Percentiles rank a stretch among this genome's conserved stretches.
phyloP scores from a whole-genome alignment of 2,797 vertebrate genomes.

The Anguilla anguilla region DNA sequence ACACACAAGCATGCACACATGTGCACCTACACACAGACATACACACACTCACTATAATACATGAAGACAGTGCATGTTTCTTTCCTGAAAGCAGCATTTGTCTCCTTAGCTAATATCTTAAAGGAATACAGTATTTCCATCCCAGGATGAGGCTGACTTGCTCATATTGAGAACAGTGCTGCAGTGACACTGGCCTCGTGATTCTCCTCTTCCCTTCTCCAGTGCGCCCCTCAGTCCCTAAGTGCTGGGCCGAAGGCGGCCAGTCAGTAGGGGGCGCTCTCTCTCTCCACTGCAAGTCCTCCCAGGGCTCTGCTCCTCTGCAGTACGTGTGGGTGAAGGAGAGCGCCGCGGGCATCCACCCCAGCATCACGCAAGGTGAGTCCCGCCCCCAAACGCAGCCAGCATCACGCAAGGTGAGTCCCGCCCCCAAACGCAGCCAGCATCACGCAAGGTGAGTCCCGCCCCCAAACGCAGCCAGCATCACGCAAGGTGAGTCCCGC shows the following conservation, averaged over 20 bases:
- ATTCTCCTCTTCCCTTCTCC: constrained; percentile 39
- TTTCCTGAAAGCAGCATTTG: neutral
- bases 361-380: constrained; percentile 69
- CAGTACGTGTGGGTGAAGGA: constrained; percentile 68
- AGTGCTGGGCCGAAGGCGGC: constrained; percentile 68
- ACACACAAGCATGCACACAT: neutral
- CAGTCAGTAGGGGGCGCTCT: constrained; percentile 57
- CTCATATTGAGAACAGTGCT: neutral
- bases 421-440: constrained; percentile 61
- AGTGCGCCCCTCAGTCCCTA: constrained; percentile 70
- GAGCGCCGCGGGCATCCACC: constrained; percentile 46
- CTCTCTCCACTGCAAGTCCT: constrained; percentile 67
- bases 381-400: constrained; percentile 61
- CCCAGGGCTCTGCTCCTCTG: constrained; percentile 65
- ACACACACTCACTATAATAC: neutral
- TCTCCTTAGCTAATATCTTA: neutral
- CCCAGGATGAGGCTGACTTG: neutral
- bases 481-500: constrained; percentile 68
- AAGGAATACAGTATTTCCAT: neutral
- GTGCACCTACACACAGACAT: neutral
- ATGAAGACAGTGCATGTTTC: neutral
- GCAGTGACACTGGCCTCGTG: too few species aligned
- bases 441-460: constrained; percentile 69
- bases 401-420: constrained; percentile 78
- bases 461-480: constrained; percentile 34